Evolutionary conservation across 2,113 vertebrate genomes (phyloP), one percentile per base, ranked within the genome.

Genomic region (Pelusios castaneus): DNA sequence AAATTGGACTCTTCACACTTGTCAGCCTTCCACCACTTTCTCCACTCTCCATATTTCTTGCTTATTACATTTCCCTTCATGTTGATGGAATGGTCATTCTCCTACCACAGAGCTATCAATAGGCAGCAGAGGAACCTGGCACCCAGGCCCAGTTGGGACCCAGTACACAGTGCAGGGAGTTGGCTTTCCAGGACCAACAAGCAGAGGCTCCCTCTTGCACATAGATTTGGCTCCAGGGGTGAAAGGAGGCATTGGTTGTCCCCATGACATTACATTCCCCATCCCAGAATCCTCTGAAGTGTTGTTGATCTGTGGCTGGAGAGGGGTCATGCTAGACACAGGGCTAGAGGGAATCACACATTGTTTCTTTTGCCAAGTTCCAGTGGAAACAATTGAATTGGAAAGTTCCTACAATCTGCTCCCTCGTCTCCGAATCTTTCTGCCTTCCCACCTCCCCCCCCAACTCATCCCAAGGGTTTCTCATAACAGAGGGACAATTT

Each of bases 161-260:
- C 24, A 25, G 17, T 8, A 47, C 60, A 43, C 2, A 22, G 43
- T 47, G 6, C 8, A 5, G 10, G 77, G 0, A 2, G 1, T 0
- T 52, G 1, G 25, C 55, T 70, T 51, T 55, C 84, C 12, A 47
- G 60, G 63, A n/a, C 2, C 2, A 21, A 0, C 22, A 76, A 55
- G 17, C 2, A 38, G 41, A 21, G 8, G 76, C 22, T 80, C 31
- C 55, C 45, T 25, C 10, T 52, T 7, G 38, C 38, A 3, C 38
- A 2, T 9, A 6, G 55, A 19, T 43, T 63, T 67, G 60, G 60
- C 34, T n/a, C 60, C 60, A 70, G 13, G 0, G 0, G 43, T 10
- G 41, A 16, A 76, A 2, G 38, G 8, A 22, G 38, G 38, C 4
- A 11, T 0, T 3, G 60, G 38, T 24, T 34, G n/a, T 11, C 1